Conservation (phyloP, 1,140 invertebrate species). For the Drosophila neocordata region DNA sequence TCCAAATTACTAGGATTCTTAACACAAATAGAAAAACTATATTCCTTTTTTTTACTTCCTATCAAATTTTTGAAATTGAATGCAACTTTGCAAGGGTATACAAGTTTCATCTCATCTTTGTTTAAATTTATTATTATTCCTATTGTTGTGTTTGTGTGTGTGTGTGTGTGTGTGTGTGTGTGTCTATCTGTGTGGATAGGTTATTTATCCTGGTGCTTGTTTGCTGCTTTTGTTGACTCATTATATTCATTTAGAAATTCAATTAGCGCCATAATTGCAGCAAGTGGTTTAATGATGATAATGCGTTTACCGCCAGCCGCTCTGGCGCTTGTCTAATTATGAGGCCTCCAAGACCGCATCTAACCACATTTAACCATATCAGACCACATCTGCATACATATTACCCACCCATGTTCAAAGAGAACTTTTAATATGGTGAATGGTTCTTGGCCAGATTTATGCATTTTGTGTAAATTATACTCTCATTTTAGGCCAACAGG, state of each 20-base stretch:
- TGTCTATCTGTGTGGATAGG: too few species aligned
- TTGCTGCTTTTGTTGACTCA: conserved; percentile 66
- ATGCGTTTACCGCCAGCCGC: conserved; percentile 53
- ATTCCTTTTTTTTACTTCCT: too few species aligned
- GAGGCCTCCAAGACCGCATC: conserved; percentile 16
- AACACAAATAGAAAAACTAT: too few species aligned
- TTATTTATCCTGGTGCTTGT: conserved; percentile 17
- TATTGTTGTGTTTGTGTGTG: conserved; percentile 6
- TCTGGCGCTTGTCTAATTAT: conserved; percentile 16
- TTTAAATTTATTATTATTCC: conserved; percentile 18
- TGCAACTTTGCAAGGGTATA: not conserved
- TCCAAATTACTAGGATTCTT: too few species aligned
- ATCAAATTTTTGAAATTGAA: too few species aligned
- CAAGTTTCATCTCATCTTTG: not conserved
- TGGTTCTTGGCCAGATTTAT: conserved; percentile 42
- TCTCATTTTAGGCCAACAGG: conserved; percentile 34
- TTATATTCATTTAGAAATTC: conserved; percentile 77
- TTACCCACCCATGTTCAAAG: conserved; percentile 1
- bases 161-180: not conserved
- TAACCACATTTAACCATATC: conserved; percentile 1
- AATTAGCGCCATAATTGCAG: conserved; percentile 73
- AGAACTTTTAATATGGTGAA: not conserved
- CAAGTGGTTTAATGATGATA: conserved; percentile 74
- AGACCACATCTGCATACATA: conserved; percentile 7
- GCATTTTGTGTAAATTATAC: conserved; percentile 43